phyloP scores from a whole-genome alignment of 2,113 vertebrate genomes.

The Brachypodius melanocephalos region DNA sequence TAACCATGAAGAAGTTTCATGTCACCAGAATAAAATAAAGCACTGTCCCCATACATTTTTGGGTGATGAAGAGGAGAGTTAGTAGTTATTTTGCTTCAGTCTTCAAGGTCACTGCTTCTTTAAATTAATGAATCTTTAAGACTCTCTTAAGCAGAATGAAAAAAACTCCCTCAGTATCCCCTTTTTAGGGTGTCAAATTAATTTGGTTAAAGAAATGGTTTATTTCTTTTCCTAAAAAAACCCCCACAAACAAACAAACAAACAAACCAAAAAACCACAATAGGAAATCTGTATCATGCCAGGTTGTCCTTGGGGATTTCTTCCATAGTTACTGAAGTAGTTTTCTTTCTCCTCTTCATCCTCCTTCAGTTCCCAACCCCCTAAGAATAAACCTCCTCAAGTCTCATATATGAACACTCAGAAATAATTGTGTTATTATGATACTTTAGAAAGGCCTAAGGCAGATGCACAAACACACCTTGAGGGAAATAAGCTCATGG shows the following conservation, averaged over 20 bases:
- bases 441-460: background rate
- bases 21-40: background rate
- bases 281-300: background rate
- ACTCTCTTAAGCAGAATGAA: background rate
- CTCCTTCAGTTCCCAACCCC: background rate
- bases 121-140: background rate
- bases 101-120: background rate
- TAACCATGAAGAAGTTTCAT: background rate
- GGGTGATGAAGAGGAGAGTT: background rate
- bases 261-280: background rate
- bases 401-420: background rate
- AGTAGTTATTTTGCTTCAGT: background rate
- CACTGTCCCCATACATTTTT: fast-evolving
- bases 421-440: background rate
- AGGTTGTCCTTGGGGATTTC: background rate
- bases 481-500: background rate
- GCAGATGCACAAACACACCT: background rate
- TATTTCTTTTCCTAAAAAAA: background rate
- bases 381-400: background rate
- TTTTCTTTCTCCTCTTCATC: background rate
- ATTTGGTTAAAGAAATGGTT: background rate
- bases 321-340: background rate
- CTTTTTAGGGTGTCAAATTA: background rate
- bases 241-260: too few relatives aligned
- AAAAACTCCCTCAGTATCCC: background rate